phyloP scores from a whole-genome alignment of 2,113 vertebrate genomes.

The Ellobius talpinus region DNA sequence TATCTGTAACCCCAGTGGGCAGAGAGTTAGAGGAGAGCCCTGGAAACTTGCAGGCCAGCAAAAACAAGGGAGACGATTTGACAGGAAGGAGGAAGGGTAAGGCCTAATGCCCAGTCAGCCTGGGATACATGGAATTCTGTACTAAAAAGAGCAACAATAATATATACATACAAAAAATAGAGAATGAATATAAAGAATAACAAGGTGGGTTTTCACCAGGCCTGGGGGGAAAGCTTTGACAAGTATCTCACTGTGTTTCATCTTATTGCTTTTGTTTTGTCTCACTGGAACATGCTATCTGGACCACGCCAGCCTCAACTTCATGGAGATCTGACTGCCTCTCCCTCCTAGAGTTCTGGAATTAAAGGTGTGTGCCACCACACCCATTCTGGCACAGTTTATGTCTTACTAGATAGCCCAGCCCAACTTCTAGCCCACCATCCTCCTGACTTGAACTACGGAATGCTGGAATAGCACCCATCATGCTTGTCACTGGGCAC shows the following conservation, averaged over 20 bases:
- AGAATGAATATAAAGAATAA: neutral
- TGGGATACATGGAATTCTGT: neutral
- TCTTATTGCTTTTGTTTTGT: neutral
- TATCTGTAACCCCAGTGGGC: neutral
- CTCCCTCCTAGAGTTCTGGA: neutral
- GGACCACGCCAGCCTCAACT: neutral
- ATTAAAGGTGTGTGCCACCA: neutral
- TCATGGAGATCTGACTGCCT: neutral
- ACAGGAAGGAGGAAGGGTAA: neutral
- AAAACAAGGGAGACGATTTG: neutral
- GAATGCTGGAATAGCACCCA: neutral
- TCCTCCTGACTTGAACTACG: neutral
- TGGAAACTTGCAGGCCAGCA: neutral
- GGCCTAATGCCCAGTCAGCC: neutral
- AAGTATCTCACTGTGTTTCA: neutral
- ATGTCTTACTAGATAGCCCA: neutral
- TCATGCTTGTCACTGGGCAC: neutral
- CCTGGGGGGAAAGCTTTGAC: neutral
- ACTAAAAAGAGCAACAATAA: neutral
- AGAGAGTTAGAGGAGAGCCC: neutral
- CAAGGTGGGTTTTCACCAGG: neutral
- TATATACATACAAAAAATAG: neutral
- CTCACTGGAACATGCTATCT: neutral
- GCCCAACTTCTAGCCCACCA: neutral
- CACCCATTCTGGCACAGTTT: neutral